A percentile compares a stretch with the other conserved stretches of the same genome.
phyloP scores from a whole-genome alignment of 2,113 vertebrate species.

The Taurulus bubalis region DNA sequence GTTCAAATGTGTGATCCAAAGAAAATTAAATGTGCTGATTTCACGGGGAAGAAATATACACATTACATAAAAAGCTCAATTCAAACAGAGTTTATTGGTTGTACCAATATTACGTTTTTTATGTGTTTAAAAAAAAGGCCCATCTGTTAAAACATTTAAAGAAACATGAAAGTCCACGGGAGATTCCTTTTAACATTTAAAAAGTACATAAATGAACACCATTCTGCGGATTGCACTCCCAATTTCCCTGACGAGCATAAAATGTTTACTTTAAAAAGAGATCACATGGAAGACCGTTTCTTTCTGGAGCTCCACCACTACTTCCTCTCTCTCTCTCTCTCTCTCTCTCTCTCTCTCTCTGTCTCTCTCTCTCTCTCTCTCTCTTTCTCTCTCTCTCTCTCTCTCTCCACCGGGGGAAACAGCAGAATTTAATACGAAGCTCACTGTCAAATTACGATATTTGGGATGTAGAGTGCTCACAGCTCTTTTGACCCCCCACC shows the following conservation, averaged over 20 bases:
- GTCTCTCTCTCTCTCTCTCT: neutral
- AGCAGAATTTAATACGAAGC: constrained; percentile 52
- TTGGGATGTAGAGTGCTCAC: constrained; percentile 48
- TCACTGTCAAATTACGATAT: constrained; percentile 62
- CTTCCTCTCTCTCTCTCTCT: neutral
- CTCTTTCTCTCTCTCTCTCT: neutral
- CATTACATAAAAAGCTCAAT: neutral
- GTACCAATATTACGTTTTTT: constrained; percentile 2
- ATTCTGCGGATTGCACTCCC: neutral
- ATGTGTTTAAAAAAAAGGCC: neutral
- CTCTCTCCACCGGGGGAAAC: constrained; percentile 10
- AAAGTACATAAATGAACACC: constrained; percentile 8
- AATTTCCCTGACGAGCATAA: constrained; percentile 28
- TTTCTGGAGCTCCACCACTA: neutral
- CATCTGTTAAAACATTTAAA: neutral
- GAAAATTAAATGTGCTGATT: neutral
- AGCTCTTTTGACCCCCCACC: constrained; percentile 43
- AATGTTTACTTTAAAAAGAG: constrained; percentile 43
- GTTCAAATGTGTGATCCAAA: neutral
- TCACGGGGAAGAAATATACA: neutral
- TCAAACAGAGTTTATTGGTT: neutral
- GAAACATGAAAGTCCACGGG: neutral
- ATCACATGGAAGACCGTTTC: constrained; percentile 7
- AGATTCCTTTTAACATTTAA: constrained; percentile 7
- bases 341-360: neutral